Conservation (phyloP, 2,113 vertebrate genomes). For the Empidonax traillii region DNA sequence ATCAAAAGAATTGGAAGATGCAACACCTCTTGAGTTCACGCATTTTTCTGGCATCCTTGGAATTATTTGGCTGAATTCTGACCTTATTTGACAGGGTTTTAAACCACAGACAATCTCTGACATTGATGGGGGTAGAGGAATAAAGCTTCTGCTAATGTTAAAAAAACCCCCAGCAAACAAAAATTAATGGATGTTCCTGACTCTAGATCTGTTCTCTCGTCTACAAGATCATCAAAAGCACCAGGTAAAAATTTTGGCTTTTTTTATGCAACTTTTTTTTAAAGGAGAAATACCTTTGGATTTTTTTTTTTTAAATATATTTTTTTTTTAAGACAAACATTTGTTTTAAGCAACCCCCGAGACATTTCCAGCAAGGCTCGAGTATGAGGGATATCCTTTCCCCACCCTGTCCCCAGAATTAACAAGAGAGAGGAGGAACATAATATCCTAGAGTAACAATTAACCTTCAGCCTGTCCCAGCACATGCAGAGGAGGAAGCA, state of each 20-base stretch:
- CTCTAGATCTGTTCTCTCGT: background rate
- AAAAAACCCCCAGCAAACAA: background rate
- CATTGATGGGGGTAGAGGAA: background rate
- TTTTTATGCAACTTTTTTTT: background rate
- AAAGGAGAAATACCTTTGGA: background rate
- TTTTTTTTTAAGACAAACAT: background rate
- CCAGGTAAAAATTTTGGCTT: background rate
- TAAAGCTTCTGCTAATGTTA: background rate
- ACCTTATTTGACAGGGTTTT: background rate
- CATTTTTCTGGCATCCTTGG: background rate
- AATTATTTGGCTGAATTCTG: background rate
- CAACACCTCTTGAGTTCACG: background rate
- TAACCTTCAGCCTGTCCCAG: constrained; percentile 61
- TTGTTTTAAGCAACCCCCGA: background rate
- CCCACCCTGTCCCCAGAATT: background rate
- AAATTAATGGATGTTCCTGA: background rate
- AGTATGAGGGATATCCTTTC: background rate
- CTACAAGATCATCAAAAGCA: background rate
- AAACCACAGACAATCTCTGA: background rate
- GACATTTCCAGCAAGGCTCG: constrained; percentile 7
- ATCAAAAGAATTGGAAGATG: background rate
- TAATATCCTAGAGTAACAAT: constrained; percentile 47
- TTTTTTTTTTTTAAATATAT: no score
- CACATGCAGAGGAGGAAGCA: constrained; percentile 9
- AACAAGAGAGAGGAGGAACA: constrained; percentile 13